Conservation (phyloP, 2,888 invertebrate genomes). For the Melitaea athalia region DNA sequence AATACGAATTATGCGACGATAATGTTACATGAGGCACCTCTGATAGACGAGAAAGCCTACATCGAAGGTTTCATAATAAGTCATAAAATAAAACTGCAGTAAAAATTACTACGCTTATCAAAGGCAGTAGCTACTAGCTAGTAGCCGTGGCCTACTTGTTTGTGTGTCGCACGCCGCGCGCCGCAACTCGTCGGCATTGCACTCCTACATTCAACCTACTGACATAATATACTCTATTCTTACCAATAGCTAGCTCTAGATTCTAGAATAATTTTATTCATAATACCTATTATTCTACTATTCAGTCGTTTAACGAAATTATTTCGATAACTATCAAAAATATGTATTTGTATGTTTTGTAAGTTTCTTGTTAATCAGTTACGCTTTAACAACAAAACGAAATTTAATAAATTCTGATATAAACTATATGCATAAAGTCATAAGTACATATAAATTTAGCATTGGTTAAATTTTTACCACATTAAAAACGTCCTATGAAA, state of each 20-base stretch:
- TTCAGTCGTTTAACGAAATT: no score
- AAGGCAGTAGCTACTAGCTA: constrained; percentile 43
- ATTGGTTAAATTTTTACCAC: no score
- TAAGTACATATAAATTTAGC: no score
- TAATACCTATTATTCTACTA: no score
- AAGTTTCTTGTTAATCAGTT: no score
- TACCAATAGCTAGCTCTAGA: neutral
- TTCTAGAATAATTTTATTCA: neutral
- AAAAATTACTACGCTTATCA: constrained; percentile 49
- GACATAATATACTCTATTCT: constrained; percentile 43
- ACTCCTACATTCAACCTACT: constrained; percentile 43
- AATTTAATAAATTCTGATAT: no score
- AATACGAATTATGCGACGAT: neutral
- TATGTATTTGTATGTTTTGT: no score
- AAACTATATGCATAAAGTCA: no score
- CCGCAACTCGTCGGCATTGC: constrained; percentile 40
- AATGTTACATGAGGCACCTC: neutral
- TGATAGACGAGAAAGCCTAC: constrained; percentile 11
- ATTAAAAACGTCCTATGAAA: no score
- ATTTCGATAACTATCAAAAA: no score
- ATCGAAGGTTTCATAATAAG: constrained; percentile 20
- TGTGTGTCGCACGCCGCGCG: constrained; percentile 43
- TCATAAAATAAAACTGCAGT: constrained; percentile 37
- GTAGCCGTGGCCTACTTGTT: constrained; percentile 69
- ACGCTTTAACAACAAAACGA: no score